Evolutionary conservation across 2,888 invertebrate genomes (phyloP), one percentile per base, ranked within the genome.

Genomic region (Malthinus flaveolus): DNA sequence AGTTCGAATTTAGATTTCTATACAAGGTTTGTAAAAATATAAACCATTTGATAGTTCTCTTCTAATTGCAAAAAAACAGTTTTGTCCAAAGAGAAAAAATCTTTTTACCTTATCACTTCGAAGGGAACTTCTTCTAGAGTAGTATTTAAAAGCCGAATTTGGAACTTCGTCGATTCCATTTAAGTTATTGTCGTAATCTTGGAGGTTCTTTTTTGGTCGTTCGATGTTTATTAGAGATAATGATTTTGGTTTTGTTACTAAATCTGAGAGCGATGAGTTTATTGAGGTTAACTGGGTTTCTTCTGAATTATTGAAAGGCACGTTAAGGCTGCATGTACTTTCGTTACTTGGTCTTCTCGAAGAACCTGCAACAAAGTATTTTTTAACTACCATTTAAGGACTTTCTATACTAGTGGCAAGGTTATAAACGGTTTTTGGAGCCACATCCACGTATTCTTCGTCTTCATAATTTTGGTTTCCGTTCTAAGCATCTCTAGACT

Each of bases 101-200:
- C 6, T 10, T 34, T 34, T 54, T 53, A 62, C 75, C 69, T 69
- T 69, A 10, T 78, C 76, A n/a, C 67, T 65, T 57, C 76, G 76
- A 52, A 75, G 61, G 0, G 75, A 75, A 10, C 73, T 71, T 51
- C 76, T 69, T 45, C 76, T 66, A 36, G 68, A 68, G 31, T 64
- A 58, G 34, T 56, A 49, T 54, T 53, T 66, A 46, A 52, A 49
- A 33, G 47, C 61, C 31, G 60, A 62, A 42, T 53, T 69, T 3
- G 76, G 75, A 50, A 70, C 73, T 51, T 77, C 78, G 56, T 77
- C 76, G 47, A 78, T 77, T 9, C 74, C 75, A 50, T 76, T 76
- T 35, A 77, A 49, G 6, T 49, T 56, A 34, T 46, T 62, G 15
- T 73, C 73, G n/a, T 61, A 61, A 3, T 73, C 73, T 33, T 63